Percentiles rank a stretch among this genome's conserved stretches.
Conservation (phyloP, 2,888 invertebrate species). For the Lysandra bellargus region DNA sequence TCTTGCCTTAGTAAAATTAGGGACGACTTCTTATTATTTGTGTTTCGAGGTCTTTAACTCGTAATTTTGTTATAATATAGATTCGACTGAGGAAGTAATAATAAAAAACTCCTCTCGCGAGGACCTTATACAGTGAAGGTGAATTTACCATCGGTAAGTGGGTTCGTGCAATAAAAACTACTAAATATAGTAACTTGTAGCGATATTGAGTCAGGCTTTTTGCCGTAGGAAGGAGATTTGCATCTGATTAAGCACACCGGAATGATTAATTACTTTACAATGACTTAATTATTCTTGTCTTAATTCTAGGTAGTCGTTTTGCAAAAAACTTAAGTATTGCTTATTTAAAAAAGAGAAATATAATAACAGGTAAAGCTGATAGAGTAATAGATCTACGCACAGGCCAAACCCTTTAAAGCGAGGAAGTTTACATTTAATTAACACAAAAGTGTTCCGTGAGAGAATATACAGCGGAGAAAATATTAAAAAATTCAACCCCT, state of each 20-base stretch:
- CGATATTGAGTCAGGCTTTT: conserved; percentile 11
- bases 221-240: conserved; percentile 16
- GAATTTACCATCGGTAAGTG: conserved; percentile 2
- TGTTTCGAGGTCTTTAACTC: background rate
- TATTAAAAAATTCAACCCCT: background rate
- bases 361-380: too few relatives aligned
- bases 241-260: background rate
- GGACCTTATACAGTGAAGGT: conserved; percentile 15
- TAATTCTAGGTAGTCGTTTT: background rate
- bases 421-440: too few relatives aligned
- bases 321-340: too few relatives aligned
- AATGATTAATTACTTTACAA: conserved; percentile 4
- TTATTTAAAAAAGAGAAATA: background rate
- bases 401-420: too few relatives aligned
- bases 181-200: conserved; percentile 28
- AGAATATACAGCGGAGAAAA: background rate
- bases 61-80: background rate
- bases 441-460: too few relatives aligned
- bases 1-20: background rate
- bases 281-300: background rate
- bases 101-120: conserved; percentile 8
- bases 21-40: background rate
- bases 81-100: conserved; percentile 6
- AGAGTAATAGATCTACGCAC: too few relatives aligned
- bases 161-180: conserved; percentile 13